phyloP scores from a whole-genome alignment of 1,140 invertebrate genomes.

The roundworm (Caenorhabditis elegans) region WBcel235 BX284602.5:13510001-13510500 shows the following conservation, averaged over 20 bases:
- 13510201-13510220: too few species aligned
- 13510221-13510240: too few species aligned
- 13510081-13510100: constrained; percentile 52
- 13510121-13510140: neutral
- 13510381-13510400: constrained; percentile 23
- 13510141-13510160: neutral
- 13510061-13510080: constrained; percentile 47
- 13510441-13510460: neutral
- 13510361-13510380: too few species aligned
- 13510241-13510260: too few species aligned
- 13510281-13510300: too few species aligned
- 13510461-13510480: constrained; percentile 36
- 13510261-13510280: too few species aligned
- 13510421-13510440: constrained; percentile 20
- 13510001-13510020: constrained; percentile 50
- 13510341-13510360: too few species aligned
- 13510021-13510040: constrained; percentile 52
- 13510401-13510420: neutral
- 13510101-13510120: neutral
- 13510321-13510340: too few species aligned
- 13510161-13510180: too few species aligned
- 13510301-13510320: too few species aligned
- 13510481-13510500: constrained; percentile 36
- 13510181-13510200: too few species aligned
- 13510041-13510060: constrained; percentile 49